Evolutionary conservation across 2,113 vertebrate species (phyloP), one percentile per base, ranked within the genome.

Genomic region (Cavia porcellus): DNA sequence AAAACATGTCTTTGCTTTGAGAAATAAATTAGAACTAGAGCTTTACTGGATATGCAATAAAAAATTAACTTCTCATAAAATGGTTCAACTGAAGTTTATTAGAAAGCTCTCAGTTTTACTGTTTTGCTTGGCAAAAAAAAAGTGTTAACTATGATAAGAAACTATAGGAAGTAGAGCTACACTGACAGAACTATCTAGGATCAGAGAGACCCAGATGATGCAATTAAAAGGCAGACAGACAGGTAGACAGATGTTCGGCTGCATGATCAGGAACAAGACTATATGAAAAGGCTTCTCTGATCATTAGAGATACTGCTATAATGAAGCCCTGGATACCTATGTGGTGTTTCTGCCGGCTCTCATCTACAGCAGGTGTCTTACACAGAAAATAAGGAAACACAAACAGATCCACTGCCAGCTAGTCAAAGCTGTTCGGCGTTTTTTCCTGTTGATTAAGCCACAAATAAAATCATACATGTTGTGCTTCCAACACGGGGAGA

Each of bases 191-290:
- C 30, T 47, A 6, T 83, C 95, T 68, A 91, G 90, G 83, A 96
- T 97, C 96, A 90, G 96, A 94, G 96, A 95, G 70, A 86, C 25
- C 61, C 47, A 52, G 88, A 87, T 95, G 95, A 96, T 97, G 97
- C 95, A 97, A 98, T 98, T 97, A 98, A 96, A 98, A 98, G 95
- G 98, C 97, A 96, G 97, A 94, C 96, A 97, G 98, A 97, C 98
- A 98, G 98, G 98, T 96, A 97, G 97, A 98, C 97, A 97, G 94
- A 96, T 94, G 83, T 74, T 97, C 96, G 74, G 96, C 90, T 95
- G 96, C 91, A 86, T 17, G 87, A 96, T 94, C 84, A 97, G 97
- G 97, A 98, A 96, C 95, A 95, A 92, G 96, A 84, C 4, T 77
- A 92, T 50, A 94, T 10, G 86, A 96, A 97, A 97, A 97, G 90